Evolutionary conservation across 2,888 invertebrate species (phyloP).

Genomic region (Sericinus montela): DNA sequence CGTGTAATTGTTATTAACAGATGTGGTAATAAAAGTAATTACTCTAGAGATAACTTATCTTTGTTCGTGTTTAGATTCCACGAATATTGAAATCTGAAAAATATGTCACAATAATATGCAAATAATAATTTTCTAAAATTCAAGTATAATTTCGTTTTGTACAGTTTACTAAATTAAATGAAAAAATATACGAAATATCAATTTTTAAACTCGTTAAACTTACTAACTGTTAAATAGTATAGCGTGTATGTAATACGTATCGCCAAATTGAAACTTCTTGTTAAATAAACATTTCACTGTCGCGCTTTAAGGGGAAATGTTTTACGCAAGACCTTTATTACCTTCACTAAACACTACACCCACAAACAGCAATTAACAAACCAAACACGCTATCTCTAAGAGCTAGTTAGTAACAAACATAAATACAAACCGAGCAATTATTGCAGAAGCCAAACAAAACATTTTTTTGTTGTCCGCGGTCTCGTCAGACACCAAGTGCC

Average conservation of each 20-base stretch:
- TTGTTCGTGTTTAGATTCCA: constrained; percentile 29
- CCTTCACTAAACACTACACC: constrained; percentile 21
- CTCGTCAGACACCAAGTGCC: constrained; percentile 5
- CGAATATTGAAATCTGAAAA: constrained; percentile 28
- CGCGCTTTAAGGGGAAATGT: constrained; percentile 17
- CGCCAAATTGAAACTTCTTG: constrained; percentile 8
- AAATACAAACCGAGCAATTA: constrained; percentile 20
- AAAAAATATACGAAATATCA: too few relatives aligned
- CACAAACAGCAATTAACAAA: constrained; percentile 24
- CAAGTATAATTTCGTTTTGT: too few relatives aligned
- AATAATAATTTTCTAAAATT: not conserved
- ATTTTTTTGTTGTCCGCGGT: constrained; percentile 21
- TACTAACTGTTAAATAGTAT: too few relatives aligned
- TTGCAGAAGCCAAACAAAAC: constrained; percentile 21
- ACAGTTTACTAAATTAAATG: too few relatives aligned
- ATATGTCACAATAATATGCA: constrained; percentile 18
- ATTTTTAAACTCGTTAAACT: too few relatives aligned
- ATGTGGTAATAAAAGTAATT: constrained; percentile 48
- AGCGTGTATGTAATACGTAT: too few relatives aligned
- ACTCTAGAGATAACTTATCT: constrained; percentile 50
- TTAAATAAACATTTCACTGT: constrained; percentile 18
- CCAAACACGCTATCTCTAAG: constrained; percentile 22
- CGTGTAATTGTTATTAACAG: constrained; percentile 34
- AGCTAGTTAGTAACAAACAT: constrained; percentile 22
- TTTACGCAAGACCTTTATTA: constrained; percentile 19